These are phyloP conservation scores for Agrypnia vestita DNA, from an alignment of 1,140 invertebrate species.

Conservation along the genomic window DNA sequence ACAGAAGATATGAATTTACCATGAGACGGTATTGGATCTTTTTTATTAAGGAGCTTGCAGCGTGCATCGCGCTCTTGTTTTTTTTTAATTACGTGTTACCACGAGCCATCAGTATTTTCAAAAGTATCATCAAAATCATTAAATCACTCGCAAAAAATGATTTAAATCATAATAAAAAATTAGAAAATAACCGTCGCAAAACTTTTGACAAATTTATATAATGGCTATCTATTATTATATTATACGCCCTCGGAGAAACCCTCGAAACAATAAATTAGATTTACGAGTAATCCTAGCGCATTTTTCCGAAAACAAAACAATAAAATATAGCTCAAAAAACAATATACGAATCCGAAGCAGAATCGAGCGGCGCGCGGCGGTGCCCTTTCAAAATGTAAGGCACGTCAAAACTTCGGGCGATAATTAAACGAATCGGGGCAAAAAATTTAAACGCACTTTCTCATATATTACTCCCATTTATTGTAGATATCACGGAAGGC, in stretches of 20 bases:
- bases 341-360: slow-evolving; percentile 15
- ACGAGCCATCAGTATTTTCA: too few relatives aligned
- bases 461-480: slow-evolving; percentile 57
- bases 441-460: slow-evolving; percentile 59
- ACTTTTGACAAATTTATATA: slow-evolving; percentile 1
- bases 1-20: too few relatives aligned
- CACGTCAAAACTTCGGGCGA: slow-evolving; percentile 59
- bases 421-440: slow-evolving; percentile 61
- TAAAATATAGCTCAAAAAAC: slow-evolving; percentile 43
- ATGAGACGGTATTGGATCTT: too few relatives aligned
- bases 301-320: slow-evolving; percentile 45
- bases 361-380: slow-evolving; percentile 40
- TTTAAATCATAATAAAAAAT: not conserved
- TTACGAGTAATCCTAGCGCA: slow-evolving; percentile 29
- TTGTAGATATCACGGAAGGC: slow-evolving; percentile 58
- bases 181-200: not conserved
- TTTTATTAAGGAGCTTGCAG: too few relatives aligned
- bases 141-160: not conserved
- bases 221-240: slow-evolving; percentile 23
- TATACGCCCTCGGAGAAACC: not conserved
- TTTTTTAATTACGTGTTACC: too few relatives aligned
- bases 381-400: slow-evolving; percentile 54
- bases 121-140: too few relatives aligned
- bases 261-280: slow-evolving; percentile 33
- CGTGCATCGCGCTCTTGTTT: too few relatives aligned